Evolutionary conservation across 2,888 invertebrate species (phyloP), one percentile per base, ranked within the genome.

Genomic region (Onchidella celtica): DNA sequence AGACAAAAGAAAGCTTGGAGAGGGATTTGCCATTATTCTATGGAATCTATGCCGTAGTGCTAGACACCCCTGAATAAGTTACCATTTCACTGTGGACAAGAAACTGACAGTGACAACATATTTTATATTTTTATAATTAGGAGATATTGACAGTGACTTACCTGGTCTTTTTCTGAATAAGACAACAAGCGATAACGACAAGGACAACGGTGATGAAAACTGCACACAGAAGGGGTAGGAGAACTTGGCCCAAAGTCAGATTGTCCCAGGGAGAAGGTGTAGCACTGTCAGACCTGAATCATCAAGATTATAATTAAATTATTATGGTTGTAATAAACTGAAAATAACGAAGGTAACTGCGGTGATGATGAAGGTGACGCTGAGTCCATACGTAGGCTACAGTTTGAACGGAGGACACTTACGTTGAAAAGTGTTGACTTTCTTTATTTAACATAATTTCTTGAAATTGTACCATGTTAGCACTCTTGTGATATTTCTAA

Each of bases 181-280:
- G 69, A 36, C 77, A 77, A 40, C 77, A 77, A 27, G 77, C 77
- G 69, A 77, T 77, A 61, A 77, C 77, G 17, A 77, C 21, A 24
- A 77, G 34, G 59, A 77, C 77, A 21, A 27, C 69, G 11, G 69
- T 29, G 69, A 77, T 77, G 27, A 77, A 77, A 24, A 65, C 29
- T 17, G 77, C 77, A 59, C 77, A 68, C 21, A 69, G 36, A 11
- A 69, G 59, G 27, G 77, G 77, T 2, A 59, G 69, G 6, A 77
- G 36, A 17, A 77, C 38, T 29, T 77, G 77, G 34, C 76, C 55
- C 17, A 66, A 32, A 24, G 24, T 66, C 38, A n/a, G 4, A n/a
- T 17, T 76, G 9, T 76, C 63, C 76, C 76, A 76, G 17, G 76
- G 0, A 9, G 76, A 65, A 1, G 27, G 14, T 29, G 24, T 63